A percentile compares a stretch with the other conserved stretches of the same genome.
These are phyloP conservation scores for Philaethria dido DNA, from an alignment of 2,888 invertebrate species.

Conservation along the genomic window DNA sequence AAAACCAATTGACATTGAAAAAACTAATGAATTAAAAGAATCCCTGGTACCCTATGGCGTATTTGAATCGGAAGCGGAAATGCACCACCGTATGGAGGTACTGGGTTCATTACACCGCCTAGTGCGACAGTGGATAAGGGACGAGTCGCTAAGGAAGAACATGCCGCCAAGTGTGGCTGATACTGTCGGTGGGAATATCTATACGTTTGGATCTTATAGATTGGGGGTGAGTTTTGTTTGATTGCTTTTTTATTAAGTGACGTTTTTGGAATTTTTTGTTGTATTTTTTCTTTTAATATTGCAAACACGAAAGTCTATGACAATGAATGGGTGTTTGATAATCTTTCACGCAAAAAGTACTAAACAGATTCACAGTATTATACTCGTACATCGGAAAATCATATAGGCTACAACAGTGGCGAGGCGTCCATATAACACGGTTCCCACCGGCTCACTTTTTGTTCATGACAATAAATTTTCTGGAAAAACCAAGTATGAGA, in stretches of 20 bases:
- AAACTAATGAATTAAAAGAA: constrained; percentile 90
- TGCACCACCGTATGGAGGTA: constrained; percentile 94
- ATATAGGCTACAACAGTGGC: too few relatives aligned
- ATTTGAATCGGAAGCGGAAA: constrained; percentile 94
- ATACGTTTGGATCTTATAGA: constrained; percentile 99
- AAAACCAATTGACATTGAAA: constrained; percentile 89
- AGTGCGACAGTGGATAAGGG: constrained; percentile 97
- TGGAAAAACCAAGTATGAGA: too few relatives aligned
- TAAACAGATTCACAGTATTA: too few relatives aligned
- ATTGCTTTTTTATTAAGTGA: not conserved
- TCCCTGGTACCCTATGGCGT: constrained; percentile 92
- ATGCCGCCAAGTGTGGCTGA: constrained; percentile 96
- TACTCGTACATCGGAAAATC: too few relatives aligned
- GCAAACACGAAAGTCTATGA: too few relatives aligned
- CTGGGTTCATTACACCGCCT: constrained; percentile 93
- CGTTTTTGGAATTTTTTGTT: too few relatives aligned
- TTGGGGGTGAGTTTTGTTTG: constrained; percentile 86
- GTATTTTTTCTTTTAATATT: too few relatives aligned
- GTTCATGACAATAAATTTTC: too few relatives aligned
- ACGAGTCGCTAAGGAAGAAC: constrained; percentile 93
- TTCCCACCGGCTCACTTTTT: too few relatives aligned
- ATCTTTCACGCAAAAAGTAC: too few relatives aligned
- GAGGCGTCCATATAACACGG: too few relatives aligned
- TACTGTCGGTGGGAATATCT: constrained; percentile 98
- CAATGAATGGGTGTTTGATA: too few relatives aligned